phyloP scores from a whole-genome alignment of 2,888 invertebrate genomes.

The Cantharis nigra region DNA sequence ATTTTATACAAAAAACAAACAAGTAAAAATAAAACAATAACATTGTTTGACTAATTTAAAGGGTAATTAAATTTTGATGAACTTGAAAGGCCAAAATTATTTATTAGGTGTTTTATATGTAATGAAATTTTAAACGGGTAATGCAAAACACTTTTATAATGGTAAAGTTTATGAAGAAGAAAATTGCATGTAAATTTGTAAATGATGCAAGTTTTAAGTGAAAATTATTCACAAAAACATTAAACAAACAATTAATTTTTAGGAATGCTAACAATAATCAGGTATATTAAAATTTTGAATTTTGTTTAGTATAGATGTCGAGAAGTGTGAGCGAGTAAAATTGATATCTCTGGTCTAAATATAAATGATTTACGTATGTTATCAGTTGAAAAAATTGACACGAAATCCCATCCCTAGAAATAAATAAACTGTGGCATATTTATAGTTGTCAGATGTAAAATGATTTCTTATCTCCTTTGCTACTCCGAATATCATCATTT shows the following conservation, averaged over 20 bases:
- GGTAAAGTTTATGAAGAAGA: neutral
- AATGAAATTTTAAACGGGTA: neutral
- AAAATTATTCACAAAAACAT: neutral
- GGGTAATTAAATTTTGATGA: neutral
- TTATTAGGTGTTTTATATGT: neutral
- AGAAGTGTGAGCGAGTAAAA: constrained; percentile 4
- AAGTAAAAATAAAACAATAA: neutral
- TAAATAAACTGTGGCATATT: constrained; percentile 51
- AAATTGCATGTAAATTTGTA: neutral
- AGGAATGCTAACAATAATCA: neutral
- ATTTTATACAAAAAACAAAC: neutral
- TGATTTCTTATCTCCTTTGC: neutral
- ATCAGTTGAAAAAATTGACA: constrained; percentile 49
- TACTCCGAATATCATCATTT: constrained; percentile 2
- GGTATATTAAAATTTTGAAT: neutral
- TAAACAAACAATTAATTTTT: neutral
- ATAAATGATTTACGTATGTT: constrained; percentile 46
- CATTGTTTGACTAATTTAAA: neutral
- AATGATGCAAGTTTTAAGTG: neutral
- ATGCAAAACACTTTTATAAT: neutral
- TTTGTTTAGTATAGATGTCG: neutral
- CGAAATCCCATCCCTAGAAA: constrained; percentile 48
- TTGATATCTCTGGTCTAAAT: constrained; percentile 26
- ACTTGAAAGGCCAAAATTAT: neutral
- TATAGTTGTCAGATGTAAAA: constrained; percentile 48